Percentiles rank a stretch among this genome's conserved stretches.
These are phyloP conservation scores for Parapsyche elsis DNA, from an alignment of 1,140 invertebrate species.

Conservation along the genomic window DNA sequence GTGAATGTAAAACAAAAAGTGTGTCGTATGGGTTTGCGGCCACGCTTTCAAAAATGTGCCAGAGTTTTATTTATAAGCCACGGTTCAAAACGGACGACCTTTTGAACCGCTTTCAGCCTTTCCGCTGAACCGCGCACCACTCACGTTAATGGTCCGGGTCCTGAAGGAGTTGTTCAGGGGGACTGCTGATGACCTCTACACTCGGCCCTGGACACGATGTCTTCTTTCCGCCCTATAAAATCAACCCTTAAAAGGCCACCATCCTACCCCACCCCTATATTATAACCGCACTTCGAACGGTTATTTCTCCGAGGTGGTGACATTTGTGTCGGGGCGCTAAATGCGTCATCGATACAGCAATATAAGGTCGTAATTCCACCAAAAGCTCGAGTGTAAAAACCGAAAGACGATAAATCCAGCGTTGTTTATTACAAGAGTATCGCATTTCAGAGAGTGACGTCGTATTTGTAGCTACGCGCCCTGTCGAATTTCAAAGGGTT, in stretches of 20 bases:
- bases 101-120: constrained; percentile 22
- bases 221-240: constrained; percentile 16
- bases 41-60: not conserved
- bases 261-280: too few species aligned
- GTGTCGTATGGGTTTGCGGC: not conserved
- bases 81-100: constrained; percentile 10
- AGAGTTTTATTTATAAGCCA: constrained; percentile 1
- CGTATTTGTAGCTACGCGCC: too few species aligned
- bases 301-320: too few species aligned
- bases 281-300: too few species aligned
- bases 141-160: constrained; percentile 12
- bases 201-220: constrained; percentile 16
- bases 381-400: too few species aligned
- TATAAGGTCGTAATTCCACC: too few species aligned
- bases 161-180: not conserved
- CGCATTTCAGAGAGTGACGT: too few species aligned
- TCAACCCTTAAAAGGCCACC: not conserved
- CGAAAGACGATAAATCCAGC: too few species aligned
- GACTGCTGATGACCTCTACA: not conserved
- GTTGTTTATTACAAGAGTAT: too few species aligned
- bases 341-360: too few species aligned
- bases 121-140: constrained; percentile 21
- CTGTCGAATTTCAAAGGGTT: too few species aligned
- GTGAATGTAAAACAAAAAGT: not conserved
- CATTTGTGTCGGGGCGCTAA: too few species aligned